These are phyloP conservation scores for Drosophila suboccidentalis DNA, from an alignment of 2,888 invertebrate species.

Conservation along the genomic window DNA sequence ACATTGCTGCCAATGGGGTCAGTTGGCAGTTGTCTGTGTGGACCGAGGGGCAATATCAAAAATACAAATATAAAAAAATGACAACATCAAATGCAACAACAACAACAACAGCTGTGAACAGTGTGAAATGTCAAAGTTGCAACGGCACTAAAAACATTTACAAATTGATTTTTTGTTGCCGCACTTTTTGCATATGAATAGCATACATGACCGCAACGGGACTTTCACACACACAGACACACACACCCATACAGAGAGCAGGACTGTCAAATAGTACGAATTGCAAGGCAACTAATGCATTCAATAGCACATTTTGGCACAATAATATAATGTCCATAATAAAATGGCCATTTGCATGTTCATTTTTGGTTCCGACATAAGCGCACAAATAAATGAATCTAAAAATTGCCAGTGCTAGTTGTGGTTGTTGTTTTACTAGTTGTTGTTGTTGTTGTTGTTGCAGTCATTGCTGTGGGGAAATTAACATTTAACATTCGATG, in stretches of 20 bases:
- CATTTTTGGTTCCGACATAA: conserved; percentile 56
- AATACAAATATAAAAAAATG: conserved; percentile 16
- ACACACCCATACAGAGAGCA: conserved; percentile 4
- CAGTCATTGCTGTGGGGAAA: conserved; percentile 52
- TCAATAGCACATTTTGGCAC: conserved; percentile 65
- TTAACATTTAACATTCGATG: conserved; percentile 64
- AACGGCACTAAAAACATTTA: conserved; percentile 71
- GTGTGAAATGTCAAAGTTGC: conserved; percentile 76
- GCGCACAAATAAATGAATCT: conserved; percentile 58
- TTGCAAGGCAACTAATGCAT: conserved; percentile 56
- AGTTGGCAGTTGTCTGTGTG: conserved; percentile 61
- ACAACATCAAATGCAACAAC: conserved; percentile 20
- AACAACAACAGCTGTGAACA: conserved; percentile 41
- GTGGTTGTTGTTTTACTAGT: conserved; percentile 18
- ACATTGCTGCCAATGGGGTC: conserved; percentile 73
- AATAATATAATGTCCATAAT: conserved; percentile 78
- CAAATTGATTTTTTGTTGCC: conserved; percentile 77
- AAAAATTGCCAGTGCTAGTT: conserved; percentile 42
- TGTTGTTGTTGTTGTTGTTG: conserved; percentile 11
- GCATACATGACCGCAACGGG: conserved; percentile 67
- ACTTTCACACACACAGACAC: conserved; percentile 30
- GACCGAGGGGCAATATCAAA: conserved; percentile 47
- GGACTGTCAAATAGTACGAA: conserved; percentile 22
- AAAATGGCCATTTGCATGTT: conserved; percentile 76
- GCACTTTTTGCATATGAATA: conserved; percentile 61